Conservation (phyloP, 2,797 vertebrate genomes). For the Spondyliosoma cantharus region DNA sequence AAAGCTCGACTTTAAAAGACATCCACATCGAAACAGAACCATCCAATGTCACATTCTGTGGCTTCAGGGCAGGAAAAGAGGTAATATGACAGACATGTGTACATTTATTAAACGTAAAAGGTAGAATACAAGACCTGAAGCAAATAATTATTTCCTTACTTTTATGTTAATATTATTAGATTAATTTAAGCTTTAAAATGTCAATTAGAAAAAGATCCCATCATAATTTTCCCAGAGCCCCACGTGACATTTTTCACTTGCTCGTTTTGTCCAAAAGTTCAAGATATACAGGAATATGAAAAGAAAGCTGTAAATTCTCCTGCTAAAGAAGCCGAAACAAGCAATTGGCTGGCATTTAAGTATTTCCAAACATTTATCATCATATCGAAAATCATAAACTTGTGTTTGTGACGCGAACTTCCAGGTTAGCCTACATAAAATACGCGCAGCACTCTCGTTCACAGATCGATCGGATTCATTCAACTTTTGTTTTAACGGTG, state of each 20-base stretch:
- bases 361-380: too few relatives aligned
- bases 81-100: too few relatives aligned
- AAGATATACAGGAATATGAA: neutral
- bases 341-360: too few relatives aligned
- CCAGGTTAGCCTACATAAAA: too few relatives aligned
- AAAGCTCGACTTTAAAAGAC: neutral
- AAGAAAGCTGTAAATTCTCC: too few relatives aligned
- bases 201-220: neutral
- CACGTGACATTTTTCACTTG: neutral
- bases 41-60: constrained; percentile 3
- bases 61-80: neutral
- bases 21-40: neutral
- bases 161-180: too few relatives aligned
- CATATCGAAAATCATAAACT: too few relatives aligned
- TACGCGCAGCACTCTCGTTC: neutral
- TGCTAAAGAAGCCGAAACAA: too few relatives aligned
- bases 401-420: too few relatives aligned
- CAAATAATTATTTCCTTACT: neutral
- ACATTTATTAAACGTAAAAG: too few relatives aligned
- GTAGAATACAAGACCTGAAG: neutral
- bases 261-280: neutral
- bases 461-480: neutral
- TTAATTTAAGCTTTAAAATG: neutral
- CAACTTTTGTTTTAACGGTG: too few relatives aligned
- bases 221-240: neutral